phyloP scores from a whole-genome alignment of 2,888 invertebrate species.

The Rhabditoides inermis region DNA sequence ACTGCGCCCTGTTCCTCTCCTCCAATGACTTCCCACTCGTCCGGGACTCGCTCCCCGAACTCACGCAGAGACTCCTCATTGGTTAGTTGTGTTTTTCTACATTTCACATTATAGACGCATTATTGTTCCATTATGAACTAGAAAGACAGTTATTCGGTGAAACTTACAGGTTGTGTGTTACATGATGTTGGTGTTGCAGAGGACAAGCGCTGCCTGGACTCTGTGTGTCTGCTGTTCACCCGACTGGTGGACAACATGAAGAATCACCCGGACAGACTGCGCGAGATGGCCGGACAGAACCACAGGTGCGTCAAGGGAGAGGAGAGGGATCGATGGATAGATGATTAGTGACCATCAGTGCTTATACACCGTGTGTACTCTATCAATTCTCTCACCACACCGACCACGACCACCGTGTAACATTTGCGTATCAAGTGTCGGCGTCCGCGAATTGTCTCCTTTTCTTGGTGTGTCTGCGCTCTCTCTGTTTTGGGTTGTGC shows the following conservation, averaged over 20 bases:
- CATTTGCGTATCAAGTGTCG: too few species aligned
- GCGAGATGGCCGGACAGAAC: constrained; percentile 70
- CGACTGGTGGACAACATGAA: constrained; percentile 92
- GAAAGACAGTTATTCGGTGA: too few species aligned
- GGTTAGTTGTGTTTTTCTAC: constrained; percentile 6
- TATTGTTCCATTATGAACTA: not conserved
- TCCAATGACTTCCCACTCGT: constrained; percentile 71
- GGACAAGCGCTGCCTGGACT: constrained; percentile 95
- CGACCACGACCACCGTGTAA: too few species aligned
- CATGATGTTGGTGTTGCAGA: too few species aligned
- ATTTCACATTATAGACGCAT: not conserved
- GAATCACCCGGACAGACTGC: constrained; percentile 76
- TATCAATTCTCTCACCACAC: too few species aligned
- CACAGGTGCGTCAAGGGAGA: constrained; percentile 10
- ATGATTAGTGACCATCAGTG: too few species aligned
- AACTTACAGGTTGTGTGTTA: too few species aligned
- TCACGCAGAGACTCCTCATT: constrained; percentile 34
- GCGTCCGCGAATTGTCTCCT: too few species aligned
- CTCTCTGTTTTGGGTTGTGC: too few species aligned
- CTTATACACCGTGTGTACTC: too few species aligned
- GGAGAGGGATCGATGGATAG: too few species aligned
- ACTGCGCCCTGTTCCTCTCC: constrained; percentile 67
- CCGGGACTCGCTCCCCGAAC: constrained; percentile 32
- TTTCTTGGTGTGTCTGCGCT: too few species aligned
- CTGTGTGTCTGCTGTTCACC: constrained; percentile 89